Evolutionary conservation across 2,888 invertebrate genomes (phyloP).

Genomic region (Thera obeliscata): DNA sequence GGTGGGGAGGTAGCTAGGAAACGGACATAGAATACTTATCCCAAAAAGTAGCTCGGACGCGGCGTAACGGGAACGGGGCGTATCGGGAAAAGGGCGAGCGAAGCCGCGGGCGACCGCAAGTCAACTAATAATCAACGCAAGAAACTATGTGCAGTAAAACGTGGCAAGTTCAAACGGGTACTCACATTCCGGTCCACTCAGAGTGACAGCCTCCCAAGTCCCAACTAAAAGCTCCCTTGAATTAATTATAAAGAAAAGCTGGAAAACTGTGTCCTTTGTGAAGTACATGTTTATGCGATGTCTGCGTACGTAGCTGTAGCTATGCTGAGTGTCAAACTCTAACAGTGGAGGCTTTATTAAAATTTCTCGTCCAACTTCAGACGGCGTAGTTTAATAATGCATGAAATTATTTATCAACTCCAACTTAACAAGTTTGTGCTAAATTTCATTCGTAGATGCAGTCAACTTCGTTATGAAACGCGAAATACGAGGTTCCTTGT

Average conservation of each 20-base stretch:
- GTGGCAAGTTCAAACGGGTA: conserved; percentile 31
- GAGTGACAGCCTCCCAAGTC: conserved; percentile 38
- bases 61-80: no score
- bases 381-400: conserved; percentile 62
- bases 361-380: conserved; percentile 55
- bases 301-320: conserved; percentile 27
- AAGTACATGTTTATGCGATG: conserved; percentile 43
- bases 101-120: no score
- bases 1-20: no score
- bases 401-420: conserved; percentile 56
- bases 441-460: conserved; percentile 28
- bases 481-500: conserved; percentile 2
- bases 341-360: conserved; percentile 54
- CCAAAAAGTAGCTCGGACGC: no score
- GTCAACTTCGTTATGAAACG: conserved; percentile 21
- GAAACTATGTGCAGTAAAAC: conserved; percentile 37
- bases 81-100: no score
- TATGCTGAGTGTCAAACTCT: conserved; percentile 39
- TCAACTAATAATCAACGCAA: conserved; percentile 7
- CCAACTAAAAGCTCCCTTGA: conserved; percentile 52
- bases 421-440: conserved; percentile 32
- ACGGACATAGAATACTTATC: no score
- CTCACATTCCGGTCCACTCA: conserved; percentile 37
- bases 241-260: conserved; percentile 64
- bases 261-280: conserved; percentile 46